Conservation (phyloP, 2,888 invertebrate genomes). For the Amphimallon solstitiale region DNA sequence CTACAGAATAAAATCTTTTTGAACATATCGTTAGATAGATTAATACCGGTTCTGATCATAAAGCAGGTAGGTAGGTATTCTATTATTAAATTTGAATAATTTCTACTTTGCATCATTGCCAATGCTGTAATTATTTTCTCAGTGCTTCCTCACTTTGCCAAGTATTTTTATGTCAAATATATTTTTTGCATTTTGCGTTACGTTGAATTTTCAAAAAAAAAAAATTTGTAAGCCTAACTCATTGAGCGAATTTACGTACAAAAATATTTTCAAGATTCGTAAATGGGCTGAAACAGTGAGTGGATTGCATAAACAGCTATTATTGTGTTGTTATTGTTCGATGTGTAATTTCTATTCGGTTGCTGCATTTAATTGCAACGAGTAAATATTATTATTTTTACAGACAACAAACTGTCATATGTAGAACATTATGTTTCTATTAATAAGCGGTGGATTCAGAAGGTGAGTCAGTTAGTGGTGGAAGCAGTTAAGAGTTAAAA, state of each 20-base stretch:
- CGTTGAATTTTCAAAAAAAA: no score
- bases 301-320: no score
- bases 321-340: no score
- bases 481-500: slow-evolving; percentile 32
- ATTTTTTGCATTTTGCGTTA: no score
- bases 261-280: no score
- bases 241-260: no score
- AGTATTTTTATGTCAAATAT: background rate
- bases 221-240: no score
- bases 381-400: slow-evolving; percentile 30
- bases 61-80: background rate
- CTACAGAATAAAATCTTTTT: no score
- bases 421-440: slow-evolving; percentile 45
- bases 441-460: slow-evolving; percentile 44
- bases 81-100: background rate
- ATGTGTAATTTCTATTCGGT: background rate
- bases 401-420: slow-evolving; percentile 36
- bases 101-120: slow-evolving; percentile 1
- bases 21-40: no score
- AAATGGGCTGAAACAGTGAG: no score
- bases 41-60: no score
- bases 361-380: background rate
- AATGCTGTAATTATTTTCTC: background rate
- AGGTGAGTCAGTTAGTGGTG: slow-evolving; percentile 45
- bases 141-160: background rate